These are phyloP conservation scores for Zonitis immaculata DNA, from an alignment of 2,888 invertebrate genomes.

Conservation along the genomic window DNA sequence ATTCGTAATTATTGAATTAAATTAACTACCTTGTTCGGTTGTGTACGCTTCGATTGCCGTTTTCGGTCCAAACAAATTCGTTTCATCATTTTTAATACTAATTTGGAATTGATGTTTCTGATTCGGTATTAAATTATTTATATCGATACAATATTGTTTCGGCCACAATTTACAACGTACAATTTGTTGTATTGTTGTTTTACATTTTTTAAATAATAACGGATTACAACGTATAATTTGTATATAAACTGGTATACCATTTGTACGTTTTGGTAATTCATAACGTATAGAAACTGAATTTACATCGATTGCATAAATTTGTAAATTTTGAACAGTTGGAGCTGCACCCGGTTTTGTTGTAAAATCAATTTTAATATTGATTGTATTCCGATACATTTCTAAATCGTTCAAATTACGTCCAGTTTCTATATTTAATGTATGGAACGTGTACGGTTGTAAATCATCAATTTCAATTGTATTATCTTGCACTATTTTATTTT, in stretches of 20 bases:
- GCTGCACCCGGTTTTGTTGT: conserved; percentile 39
- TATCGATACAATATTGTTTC: conserved; percentile 35
- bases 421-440: conserved; percentile 34
- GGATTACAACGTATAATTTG: conserved; percentile 35
- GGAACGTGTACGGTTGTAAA: conserved; percentile 35
- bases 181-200: conserved; percentile 24
- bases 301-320: conserved; percentile 39
- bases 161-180: conserved; percentile 38
- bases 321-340: conserved; percentile 34
- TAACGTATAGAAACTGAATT: conserved; percentile 37
- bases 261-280: conserved; percentile 33
- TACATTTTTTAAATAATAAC: conserved; percentile 33
- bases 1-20: no score
- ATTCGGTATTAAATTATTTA: conserved; percentile 31
- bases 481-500: conserved; percentile 25
- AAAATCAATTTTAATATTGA: conserved; percentile 29
- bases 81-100: conserved; percentile 37
- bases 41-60: conserved; percentile 26
- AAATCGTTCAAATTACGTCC: conserved; percentile 31
- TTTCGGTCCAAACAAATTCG: conserved; percentile 35
- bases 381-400: conserved; percentile 23
- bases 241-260: conserved; percentile 32
- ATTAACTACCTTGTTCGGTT: conserved; percentile 35
- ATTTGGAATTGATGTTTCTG: conserved; percentile 33
- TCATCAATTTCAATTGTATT: conserved; percentile 31